Percentiles rank a stretch among this genome's conserved stretches.
Conservation (phyloP, 2,888 invertebrate species). For the Pterobdella sp. region DNA sequence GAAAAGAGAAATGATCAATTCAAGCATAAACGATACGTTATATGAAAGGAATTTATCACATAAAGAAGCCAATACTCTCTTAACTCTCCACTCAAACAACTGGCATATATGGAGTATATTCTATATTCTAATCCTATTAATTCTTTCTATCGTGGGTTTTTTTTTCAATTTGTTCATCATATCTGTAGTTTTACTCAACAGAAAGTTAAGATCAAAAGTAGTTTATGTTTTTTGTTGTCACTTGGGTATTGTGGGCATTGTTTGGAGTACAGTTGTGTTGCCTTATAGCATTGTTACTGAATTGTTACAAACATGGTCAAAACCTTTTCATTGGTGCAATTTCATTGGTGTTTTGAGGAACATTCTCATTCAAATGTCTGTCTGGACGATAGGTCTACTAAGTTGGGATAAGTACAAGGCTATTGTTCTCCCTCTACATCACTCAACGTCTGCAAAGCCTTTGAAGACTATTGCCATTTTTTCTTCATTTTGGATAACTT, state of each 20-base stretch:
- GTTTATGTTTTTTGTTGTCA: constrained; percentile 26
- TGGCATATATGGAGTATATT: constrained; percentile 9
- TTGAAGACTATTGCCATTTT: constrained; percentile 12
- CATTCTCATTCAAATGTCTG: constrained; percentile 24
- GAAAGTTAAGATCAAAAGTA: constrained; percentile 24
- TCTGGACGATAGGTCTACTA: constrained; percentile 27
- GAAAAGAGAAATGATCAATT: not conserved
- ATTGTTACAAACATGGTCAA: constrained; percentile 1
- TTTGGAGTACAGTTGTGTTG: constrained; percentile 20
- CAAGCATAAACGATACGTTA: not conserved
- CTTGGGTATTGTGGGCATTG: constrained; percentile 17
- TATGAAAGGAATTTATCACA: not conserved
- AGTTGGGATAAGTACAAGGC: constrained; percentile 32
- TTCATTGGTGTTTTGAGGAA: constrained; percentile 10
- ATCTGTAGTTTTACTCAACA: constrained; percentile 14
- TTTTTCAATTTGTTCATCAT: constrained; percentile 29
- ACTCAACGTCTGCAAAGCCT: constrained; percentile 22
- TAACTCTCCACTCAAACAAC: not conserved
- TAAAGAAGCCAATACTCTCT: not conserved
- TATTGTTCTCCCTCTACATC: constrained; percentile 29
- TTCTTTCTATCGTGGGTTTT: constrained; percentile 14
- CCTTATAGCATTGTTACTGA: constrained; percentile 7
- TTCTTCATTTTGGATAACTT: constrained; percentile 21
- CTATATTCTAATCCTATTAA: not conserved
- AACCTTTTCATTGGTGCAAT: constrained; percentile 8